Conservation (phyloP, 2,797 vertebrate genomes). For the Anguilla anguilla region DNA sequence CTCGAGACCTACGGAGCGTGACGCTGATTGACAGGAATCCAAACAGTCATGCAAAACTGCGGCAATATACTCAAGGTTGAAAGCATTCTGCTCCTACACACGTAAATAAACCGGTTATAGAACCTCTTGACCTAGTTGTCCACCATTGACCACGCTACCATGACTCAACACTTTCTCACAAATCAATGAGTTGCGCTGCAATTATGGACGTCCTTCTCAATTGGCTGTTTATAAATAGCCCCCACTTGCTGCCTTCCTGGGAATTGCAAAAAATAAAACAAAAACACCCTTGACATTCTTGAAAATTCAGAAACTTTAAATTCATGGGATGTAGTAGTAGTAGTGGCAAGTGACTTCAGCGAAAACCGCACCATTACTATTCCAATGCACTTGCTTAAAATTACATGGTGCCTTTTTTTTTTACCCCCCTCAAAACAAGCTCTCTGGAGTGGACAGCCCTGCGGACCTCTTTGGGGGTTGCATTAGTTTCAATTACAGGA, state of each 20-base stretch:
- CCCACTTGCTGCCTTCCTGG: neutral
- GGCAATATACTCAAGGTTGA: neutral
- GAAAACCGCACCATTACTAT: neutral
- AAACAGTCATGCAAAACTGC: neutral
- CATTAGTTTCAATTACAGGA: constrained; percentile 32
- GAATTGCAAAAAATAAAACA: neutral
- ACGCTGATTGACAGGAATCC: constrained; percentile 1
- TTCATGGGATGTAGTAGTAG: neutral
- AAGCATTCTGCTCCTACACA: constrained; percentile 8
- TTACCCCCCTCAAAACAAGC: neutral
- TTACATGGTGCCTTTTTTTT: neutral
- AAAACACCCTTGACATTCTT: neutral
- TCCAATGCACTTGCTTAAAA: constrained; percentile 4
- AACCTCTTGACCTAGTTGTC: constrained; percentile 23
- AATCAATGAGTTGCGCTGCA: neutral
- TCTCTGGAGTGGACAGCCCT: neutral
- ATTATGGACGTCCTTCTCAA: neutral
- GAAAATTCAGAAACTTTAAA: constrained; percentile 16
- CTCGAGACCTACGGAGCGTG: neutral
- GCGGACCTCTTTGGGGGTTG: neutral
- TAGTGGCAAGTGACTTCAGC: neutral
- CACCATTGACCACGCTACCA: constrained; percentile 1
- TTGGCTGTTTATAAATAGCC: constrained; percentile 1
- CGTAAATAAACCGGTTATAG: neutral
- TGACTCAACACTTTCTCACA: constrained; percentile 13